phyloP scores from a whole-genome alignment of 2,113 vertebrate species.

The Phasianus colchicus region DNA sequence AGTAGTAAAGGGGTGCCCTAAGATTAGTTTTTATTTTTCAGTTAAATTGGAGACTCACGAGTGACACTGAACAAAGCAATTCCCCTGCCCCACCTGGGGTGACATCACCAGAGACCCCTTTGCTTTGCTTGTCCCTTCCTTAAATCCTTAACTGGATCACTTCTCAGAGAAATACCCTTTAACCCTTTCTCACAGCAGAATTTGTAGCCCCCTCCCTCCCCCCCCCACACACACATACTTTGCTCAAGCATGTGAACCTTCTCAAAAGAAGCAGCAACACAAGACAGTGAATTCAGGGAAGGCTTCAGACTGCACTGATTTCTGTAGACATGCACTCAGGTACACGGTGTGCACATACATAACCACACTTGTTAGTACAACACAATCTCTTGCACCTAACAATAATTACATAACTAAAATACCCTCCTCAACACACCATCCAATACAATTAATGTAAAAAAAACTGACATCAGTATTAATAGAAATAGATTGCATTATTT shows the following conservation, averaged over 20 bases:
- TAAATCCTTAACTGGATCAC: not conserved
- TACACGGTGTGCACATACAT: not conserved
- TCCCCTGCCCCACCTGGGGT: not conserved
- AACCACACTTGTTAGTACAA: not conserved
- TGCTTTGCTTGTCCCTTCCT: not conserved
- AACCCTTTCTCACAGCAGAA: not conserved
- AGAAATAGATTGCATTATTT: not conserved
- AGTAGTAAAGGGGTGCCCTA: not conserved
- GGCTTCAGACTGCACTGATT: not conserved
- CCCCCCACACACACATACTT: too few relatives aligned
- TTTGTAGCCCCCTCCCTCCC: not conserved
- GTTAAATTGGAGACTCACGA: not conserved
- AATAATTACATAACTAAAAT: not conserved
- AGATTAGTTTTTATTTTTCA: not conserved
- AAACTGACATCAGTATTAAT: not conserved
- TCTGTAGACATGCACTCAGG: not conserved
- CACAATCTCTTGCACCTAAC: too few relatives aligned
- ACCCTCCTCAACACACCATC: not conserved
- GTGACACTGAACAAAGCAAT: not conserved
- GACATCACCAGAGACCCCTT: not conserved
- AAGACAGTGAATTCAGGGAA: not conserved
- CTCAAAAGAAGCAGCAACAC: not conserved
- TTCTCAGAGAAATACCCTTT: not conserved
- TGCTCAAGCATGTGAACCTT: not conserved
- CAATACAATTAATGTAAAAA: not conserved